Evolutionary conservation across 37 sponge, comb jelly and placozoan species (phyloP), one percentile per base, ranked within the genome.

Genomic region (Mnemiopsis leidyi): DNA sequence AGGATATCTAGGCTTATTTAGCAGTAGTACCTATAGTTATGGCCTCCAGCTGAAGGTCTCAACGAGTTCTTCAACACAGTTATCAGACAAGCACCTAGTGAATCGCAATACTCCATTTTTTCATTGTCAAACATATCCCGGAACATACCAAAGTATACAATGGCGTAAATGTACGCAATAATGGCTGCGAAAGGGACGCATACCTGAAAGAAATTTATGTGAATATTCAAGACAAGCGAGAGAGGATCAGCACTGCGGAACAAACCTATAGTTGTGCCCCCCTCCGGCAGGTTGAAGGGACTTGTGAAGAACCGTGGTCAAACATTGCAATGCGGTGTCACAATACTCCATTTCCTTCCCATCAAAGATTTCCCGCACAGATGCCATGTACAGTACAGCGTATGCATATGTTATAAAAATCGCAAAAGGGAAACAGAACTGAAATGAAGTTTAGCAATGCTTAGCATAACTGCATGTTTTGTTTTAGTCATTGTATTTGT

Each of bases 51-150:
- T 25, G 90, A 85, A 18, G 90, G 90, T 38, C 90, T 39, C 25
- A 85, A 26, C 38, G 90, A 85, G 35, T 85, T 85, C 90, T 85
- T 85, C 61, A 85, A 23, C 36, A 85, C 90, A n/a, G 90, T 85
- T 16, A 85, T 61, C 23, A 85, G 35, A 26, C 90, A 85, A 13
- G 23, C 61, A 23, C 90, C 90, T 18, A 85, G 48, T n/a, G 90
- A 24, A 21, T 85, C 48, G 36, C 90, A 85, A 33, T 85, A 85
- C 35, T 85, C 90, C 90, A 85, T 85, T 26, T 85, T 85, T 20
- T 1, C 23, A 35, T 85, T 9, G 35, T 85, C 61, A 26, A 85
- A 85, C 90, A 85, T 85, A 5, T 85, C 48, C 35, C 90, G 90
- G 90, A 85, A 39, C 26, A 39, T 23, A 39, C 61, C 24, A 40